A percentile compares a stretch with the other conserved stretches of the same genome.
Conservation (phyloP, 2,888 invertebrate species). For the Ectemnius continuus region DNA sequence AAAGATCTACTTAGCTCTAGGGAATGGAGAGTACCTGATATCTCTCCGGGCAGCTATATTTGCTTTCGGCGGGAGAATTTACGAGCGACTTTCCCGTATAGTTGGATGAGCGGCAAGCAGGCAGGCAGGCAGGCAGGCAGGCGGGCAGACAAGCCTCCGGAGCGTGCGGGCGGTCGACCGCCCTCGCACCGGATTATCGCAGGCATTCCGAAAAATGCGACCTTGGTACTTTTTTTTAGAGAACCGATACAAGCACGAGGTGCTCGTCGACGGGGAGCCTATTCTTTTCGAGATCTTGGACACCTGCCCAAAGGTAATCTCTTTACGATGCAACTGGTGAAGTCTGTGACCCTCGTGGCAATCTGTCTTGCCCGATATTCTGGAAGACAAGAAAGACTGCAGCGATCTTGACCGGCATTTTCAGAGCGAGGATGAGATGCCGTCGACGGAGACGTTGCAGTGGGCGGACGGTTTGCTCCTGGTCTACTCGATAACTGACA, state of each 20-base stretch:
- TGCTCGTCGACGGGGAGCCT: constrained; percentile 92
- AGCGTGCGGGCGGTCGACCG: not conserved
- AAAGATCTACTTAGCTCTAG: constrained; percentile 32
- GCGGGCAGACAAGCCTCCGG: not conserved
- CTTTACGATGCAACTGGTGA: constrained; percentile 11
- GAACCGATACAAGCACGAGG: constrained; percentile 93
- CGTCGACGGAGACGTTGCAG: constrained; percentile 86
- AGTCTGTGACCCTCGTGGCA: constrained; percentile 3
- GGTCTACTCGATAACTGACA: constrained; percentile 94
- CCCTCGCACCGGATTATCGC: not conserved
- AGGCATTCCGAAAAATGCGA: constrained; percentile 2
- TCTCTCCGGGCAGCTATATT: not conserved
- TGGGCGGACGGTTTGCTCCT: constrained; percentile 95
- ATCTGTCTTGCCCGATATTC: not conserved
- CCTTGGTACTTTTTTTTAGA: constrained; percentile 81
- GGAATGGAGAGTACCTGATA: constrained; percentile 19
- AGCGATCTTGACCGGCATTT: constrained; percentile 19
- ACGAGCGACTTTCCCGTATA: constrained; percentile 16
- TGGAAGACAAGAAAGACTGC: not conserved
- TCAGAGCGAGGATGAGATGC: constrained; percentile 86
- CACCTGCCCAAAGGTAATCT: constrained; percentile 88
- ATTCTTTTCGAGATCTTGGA: constrained; percentile 94
- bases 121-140: no score
- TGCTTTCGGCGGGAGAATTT: constrained; percentile 14
- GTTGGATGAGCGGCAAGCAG: not conserved